Evolutionary conservation across 2,888 invertebrate species (phyloP), one percentile per base, ranked within the genome.

Genomic region (Tortrix viridana): DNA sequence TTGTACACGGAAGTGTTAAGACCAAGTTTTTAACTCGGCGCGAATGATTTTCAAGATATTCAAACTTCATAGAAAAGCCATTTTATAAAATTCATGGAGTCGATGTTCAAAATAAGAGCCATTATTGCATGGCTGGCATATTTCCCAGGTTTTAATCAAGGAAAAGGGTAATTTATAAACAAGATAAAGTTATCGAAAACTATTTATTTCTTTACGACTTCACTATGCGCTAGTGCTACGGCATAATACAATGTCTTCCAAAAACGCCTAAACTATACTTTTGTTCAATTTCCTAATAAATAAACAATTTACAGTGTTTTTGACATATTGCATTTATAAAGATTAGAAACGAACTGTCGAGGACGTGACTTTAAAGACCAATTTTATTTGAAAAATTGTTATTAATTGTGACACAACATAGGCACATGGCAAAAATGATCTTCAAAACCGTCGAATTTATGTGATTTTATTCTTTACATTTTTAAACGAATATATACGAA

Each of bases 201-300:
- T 85, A 85, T 85, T 85, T 84, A 82, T 82, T 85, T 82, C 76
- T 80, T 79, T 74, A 70, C 67, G 71, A 73, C 74, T 74, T 77
- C 74, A 71, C 75, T 74, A 75, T 74, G 53, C 57, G 14, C 63
- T 63, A 63, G 22, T 46, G 52, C 63, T 63, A 63, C 63, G 18
- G 58, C 53, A 59, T 53, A 52, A 62, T 71, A 70, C 73, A 71
- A 67, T 71, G 69, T 68, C 69, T 68, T 64, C 70, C 60, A 60
- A 70, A 67, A 57, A 70, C 61, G 55, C 68, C 73, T 78, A 76
- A 67, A 60, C 74, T 74, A 74, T 65, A 65, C 61, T 71, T 70
- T 62, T 68, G 67, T 66, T 54, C 57, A 46, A 47, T 54, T 61
- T 67, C 67, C 69, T 73, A 72, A 73, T 67, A 70, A 70, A 73